phyloP scores from a whole-genome alignment of 2,797 vertebrate genomes.

The Accipiter badius region DNA sequence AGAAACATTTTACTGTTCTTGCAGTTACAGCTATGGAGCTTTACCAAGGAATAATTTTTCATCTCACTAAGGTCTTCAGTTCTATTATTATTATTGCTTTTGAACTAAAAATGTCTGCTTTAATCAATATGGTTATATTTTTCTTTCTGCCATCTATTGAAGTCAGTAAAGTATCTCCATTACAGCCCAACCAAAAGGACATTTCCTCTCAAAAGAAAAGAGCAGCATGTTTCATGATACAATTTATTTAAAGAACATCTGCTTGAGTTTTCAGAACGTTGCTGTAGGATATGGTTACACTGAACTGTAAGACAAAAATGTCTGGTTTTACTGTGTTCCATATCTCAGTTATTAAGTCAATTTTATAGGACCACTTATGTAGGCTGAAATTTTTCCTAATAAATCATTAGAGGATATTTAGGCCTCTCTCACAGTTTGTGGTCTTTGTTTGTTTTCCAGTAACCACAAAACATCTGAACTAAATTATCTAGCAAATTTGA shows the following conservation, averaged over 20 bases:
- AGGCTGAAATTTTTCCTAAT: slow-evolving; percentile 46
- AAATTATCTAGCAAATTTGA: slow-evolving; percentile 54
- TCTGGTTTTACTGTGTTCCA: slow-evolving; percentile 11
- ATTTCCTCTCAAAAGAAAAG: slow-evolving; percentile 7
- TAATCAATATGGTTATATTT: neutral
- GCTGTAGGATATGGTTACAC: slow-evolving; percentile 44
- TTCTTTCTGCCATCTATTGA: neutral
- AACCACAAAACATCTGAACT: slow-evolving; percentile 61
- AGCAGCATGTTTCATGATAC: slow-evolving; percentile 25
- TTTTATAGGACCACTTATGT: slow-evolving; percentile 46
- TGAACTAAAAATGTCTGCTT: neutral
- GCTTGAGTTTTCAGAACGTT: slow-evolving; percentile 35
- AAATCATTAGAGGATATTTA: slow-evolving; percentile 58
- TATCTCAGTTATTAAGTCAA: slow-evolving; percentile 44
- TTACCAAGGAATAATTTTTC: neutral
- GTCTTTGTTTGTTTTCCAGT: slow-evolving; percentile 59
- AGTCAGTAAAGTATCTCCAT: neutral
- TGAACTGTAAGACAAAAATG: slow-evolving; percentile 50
- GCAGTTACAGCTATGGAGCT: neutral
- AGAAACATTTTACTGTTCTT: neutral
- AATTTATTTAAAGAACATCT: slow-evolving; percentile 60
- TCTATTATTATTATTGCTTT: neutral
- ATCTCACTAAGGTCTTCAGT: neutral
- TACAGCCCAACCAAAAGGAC: neutral
- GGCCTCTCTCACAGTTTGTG: slow-evolving; percentile 31